phyloP scores from a whole-genome alignment of 2,797 vertebrate species.

The Craterocephalus amniculus region DNA sequence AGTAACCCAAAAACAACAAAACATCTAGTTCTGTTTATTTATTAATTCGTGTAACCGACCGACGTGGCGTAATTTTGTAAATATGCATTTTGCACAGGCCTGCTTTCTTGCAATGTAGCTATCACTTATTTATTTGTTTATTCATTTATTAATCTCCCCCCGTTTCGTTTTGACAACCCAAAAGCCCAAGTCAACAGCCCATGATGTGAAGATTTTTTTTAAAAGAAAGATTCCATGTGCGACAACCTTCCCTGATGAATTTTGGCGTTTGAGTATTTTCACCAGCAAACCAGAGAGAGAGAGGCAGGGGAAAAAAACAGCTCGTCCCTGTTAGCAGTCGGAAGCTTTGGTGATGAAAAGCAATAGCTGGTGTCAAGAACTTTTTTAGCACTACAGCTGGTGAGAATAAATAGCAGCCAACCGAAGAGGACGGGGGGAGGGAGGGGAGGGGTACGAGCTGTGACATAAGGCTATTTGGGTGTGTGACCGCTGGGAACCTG shows the following conservation, averaged over 20 bases:
- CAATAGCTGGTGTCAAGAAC: constrained; percentile 91
- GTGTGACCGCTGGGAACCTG: constrained; percentile 80
- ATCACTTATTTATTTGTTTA: too few species aligned
- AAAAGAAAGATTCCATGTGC: neutral
- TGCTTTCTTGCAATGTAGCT: too few species aligned
- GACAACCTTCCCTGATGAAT: constrained; percentile 6
- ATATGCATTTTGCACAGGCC: neutral
- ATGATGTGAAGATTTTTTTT: neutral
- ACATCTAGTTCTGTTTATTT: neutral
- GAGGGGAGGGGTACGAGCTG: constrained; percentile 74
- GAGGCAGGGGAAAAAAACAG: constrained; percentile 59
- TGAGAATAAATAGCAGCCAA: constrained; percentile 93
- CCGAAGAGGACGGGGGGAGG: constrained; percentile 60
- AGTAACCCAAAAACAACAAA: too few species aligned
- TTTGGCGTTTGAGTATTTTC: neutral
- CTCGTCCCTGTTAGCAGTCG: constrained; percentile 85
- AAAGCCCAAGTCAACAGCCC: neutral
- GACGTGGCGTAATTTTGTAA: neutral
- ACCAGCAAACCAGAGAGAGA: neutral
- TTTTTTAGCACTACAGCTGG: constrained; percentile 91
- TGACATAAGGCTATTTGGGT: constrained; percentile 86
- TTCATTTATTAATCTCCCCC: neutral
- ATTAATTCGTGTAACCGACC: neutral
- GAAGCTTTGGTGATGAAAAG: constrained; percentile 92
- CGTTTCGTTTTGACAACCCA: neutral